Percentiles rank a stretch among this genome's conserved stretches.
These are phyloP conservation scores for Dromius quadrimaculatus DNA, from an alignment of 2,888 invertebrate genomes.

Conservation along the genomic window DNA sequence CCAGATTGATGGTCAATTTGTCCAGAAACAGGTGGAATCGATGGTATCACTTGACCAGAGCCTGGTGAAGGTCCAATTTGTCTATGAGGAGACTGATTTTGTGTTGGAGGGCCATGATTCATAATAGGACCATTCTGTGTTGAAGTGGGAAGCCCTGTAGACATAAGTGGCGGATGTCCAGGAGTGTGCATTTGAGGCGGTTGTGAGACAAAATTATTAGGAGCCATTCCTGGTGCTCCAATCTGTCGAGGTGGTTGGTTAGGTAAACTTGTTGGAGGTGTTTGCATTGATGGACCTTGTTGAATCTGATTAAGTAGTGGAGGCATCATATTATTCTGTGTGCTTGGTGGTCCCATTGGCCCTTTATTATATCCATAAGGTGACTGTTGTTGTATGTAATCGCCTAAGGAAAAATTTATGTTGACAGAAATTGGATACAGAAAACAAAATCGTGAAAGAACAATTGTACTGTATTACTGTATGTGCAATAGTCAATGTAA, in stretches of 20 bases:
- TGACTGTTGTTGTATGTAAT: conserved; percentile 50
- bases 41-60: conserved; percentile 25
- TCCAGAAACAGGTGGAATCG: conserved; percentile 15
- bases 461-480: no score
- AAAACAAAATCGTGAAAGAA: no score
- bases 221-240: conserved; percentile 54
- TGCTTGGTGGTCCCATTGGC: conserved; percentile 45
- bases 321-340: conserved; percentile 51
- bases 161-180: conserved; percentile 59
- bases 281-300: conserved; percentile 51
- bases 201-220: conserved; percentile 58
- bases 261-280: conserved; percentile 57
- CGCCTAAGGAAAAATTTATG: conserved; percentile 29
- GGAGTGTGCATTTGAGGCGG: conserved; percentile 48
- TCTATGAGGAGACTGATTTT: conserved; percentile 6
- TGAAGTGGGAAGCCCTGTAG: conserved; percentile 51
- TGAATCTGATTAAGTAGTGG: conserved; percentile 52
- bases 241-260: conserved; percentile 54
- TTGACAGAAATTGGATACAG: no score
- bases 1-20: conserved; percentile 35
- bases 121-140: conserved; percentile 38
- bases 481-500: no score
- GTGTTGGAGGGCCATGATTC: conserved; percentile 11
- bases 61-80: conserved; percentile 40
- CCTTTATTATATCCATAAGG: conserved; percentile 49